phyloP scores from a whole-genome alignment of 2,888 invertebrate species.

The Neria commutata region DNA sequence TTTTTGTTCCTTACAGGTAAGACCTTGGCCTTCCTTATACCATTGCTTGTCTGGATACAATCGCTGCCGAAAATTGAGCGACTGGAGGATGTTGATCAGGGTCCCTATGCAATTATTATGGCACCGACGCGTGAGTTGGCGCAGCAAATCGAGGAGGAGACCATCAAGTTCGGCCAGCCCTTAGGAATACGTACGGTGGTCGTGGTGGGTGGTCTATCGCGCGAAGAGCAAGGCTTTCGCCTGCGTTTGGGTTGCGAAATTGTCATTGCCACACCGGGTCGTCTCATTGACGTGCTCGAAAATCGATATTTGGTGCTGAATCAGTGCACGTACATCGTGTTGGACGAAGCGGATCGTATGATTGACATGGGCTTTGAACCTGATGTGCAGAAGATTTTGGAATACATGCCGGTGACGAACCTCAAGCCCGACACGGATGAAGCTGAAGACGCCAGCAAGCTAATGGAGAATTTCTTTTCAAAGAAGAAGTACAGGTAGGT shows the following conservation, averaged over 20 bases:
- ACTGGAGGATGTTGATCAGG: conserved; percentile 88
- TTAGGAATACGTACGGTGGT: conserved; percentile 93
- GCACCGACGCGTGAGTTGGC: conserved; percentile 99
- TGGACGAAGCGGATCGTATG: conserved; percentile 98
- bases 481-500: conserved; percentile 87
- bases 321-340: conserved; percentile 97
- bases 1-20: no score
- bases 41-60: conserved; percentile 96
- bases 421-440: conserved; percentile 98
- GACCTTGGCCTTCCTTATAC: conserved; percentile 97
- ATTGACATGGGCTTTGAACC: conserved; percentile 99
- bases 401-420: conserved; percentile 97
- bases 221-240: conserved; percentile 98
- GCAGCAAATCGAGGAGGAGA: conserved; percentile 99
- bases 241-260: conserved; percentile 97
- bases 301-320: conserved; percentile 96
- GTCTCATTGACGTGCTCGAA: conserved; percentile 97
- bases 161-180: conserved; percentile 94
- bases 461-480: conserved; percentile 92
- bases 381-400: conserved; percentile 95
- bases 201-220: conserved; percentile 96
- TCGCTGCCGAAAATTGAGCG: conserved; percentile 95
- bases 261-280: conserved; percentile 99
- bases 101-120: conserved; percentile 98
- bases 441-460: conserved; percentile 90